Percentiles rank a stretch among this genome's conserved stretches.
These are phyloP conservation scores for Melanostigma gelatinosum DNA, from an alignment of 2,113 vertebrate species.

Conservation along the genomic window DNA sequence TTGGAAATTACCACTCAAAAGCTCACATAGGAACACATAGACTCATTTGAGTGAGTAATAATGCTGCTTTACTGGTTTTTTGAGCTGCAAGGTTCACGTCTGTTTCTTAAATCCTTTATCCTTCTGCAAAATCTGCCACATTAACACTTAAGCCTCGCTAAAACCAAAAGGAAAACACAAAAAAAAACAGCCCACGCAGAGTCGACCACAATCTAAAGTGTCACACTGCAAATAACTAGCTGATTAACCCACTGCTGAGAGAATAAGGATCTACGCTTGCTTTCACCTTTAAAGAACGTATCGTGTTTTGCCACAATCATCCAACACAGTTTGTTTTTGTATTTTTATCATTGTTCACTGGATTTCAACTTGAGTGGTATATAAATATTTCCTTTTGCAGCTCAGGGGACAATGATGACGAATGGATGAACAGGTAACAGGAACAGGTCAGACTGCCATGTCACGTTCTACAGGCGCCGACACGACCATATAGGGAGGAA, in stretches of 20 bases:
- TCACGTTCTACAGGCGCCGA: constrained; percentile 37
- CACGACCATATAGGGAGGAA: constrained; percentile 37
- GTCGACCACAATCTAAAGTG: constrained; percentile 2
- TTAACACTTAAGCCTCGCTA: constrained; percentile 45
- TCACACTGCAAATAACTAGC: constrained; percentile 8
- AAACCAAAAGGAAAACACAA: constrained; percentile 32
- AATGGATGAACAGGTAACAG: constrained; percentile 43
- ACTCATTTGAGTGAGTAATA: constrained; percentile 1
- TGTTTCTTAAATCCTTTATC: constrained; percentile 54
- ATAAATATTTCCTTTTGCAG: background rate
- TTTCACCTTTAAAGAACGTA: background rate
- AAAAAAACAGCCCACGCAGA: background rate
- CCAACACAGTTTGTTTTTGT: background rate
- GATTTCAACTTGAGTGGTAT: background rate
- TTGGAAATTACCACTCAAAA: background rate
- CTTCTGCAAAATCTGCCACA: constrained; percentile 60
- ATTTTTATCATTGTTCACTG: background rate
- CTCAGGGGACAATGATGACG: constrained; percentile 17
- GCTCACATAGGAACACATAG: background rate
- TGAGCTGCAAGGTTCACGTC: constrained; percentile 7
- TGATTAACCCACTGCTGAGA: background rate
- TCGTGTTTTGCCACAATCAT: background rate
- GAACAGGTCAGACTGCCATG: constrained; percentile 68
- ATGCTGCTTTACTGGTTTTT: constrained; percentile 16
- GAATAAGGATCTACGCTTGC: background rate